Evolutionary conservation across 2,113 vertebrate species (phyloP), one percentile per base, ranked within the genome.

Genomic region (Petrocephalus microphthalmus): DNA sequence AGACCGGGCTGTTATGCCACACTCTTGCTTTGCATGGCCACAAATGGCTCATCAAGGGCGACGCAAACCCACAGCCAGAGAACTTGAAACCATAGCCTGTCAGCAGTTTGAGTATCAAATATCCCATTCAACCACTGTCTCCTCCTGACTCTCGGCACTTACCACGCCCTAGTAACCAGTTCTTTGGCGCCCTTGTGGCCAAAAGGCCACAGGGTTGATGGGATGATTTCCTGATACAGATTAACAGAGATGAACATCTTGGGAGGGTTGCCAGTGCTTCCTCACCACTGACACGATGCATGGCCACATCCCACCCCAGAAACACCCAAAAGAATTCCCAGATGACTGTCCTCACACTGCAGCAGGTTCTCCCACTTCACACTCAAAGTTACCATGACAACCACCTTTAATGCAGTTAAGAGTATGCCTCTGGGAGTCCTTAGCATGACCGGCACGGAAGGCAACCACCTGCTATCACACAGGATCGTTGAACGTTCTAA

Each of bases 171-270:
- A 42, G 15, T 42, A 37, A 33, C 29, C 37, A 19, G 33, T 7
- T 78, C 71, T 33, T 78, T 1, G 4, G 33, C 37, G 71, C 33
- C 67, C 67, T 5, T 37, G 11, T 29, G 67, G 67, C 67, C 33
- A 78, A 37, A 33, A 78, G 71, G 33, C 4, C 33, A 5, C 71
- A 42, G 71, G 33, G 71, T 37, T 19, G 17, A 13, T 2, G 6
- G 33, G 13, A 17, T 7, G 82, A 22, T n/a, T 84, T 84, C 47
- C 86, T 81, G 6, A 64, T 51, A 64, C 67, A 57, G 88, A 89
- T 89, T 85, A 89, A 5, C 57, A 57, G 47, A 13, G 45, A 33
- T 85, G 74, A 90, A 86, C 71, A 52, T 60, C 52, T 87, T 84
- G 52, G 87, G 33, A 42, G 71, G 33, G 15, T 33, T 6, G 71